Evolutionary conservation across 2,888 invertebrate genomes (phyloP), one percentile per base, ranked within the genome.

Genomic region (Agrochola lychnidis): DNA sequence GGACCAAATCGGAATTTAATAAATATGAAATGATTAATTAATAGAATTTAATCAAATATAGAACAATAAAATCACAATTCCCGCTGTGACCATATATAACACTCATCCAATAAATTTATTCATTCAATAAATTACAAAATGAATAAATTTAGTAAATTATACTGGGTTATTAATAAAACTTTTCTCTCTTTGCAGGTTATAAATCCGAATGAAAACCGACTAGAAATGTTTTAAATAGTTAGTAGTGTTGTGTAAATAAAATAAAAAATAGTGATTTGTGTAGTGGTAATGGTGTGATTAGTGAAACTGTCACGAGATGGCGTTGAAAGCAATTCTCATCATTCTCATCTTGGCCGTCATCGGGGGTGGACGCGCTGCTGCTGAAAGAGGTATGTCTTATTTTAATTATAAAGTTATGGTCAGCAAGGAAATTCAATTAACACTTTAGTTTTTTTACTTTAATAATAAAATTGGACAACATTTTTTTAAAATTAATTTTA

Each of bases 361-460:
- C 85, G 90, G 88, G 72, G 84, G 89, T 64, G 87, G 87, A 69
- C 72, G 82, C 53, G 90, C 89, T 45, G 76, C 83, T 70, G 90
- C 90, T 83, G 92, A 93, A 87, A 93, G 90, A 93, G 92, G 92
- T 93, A 79, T 79, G 81, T 4, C 4, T 63, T 59, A n/a, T 53
- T 62, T n/a, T 30, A 25, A 64, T 22, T 19, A 14, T 53, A 0
- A 7, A 48, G 25, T 45, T 22, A n/a, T 4, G 6, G 12, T 40
- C 10, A 68, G n/a, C n/a, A 40, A 56, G 2, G 4, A 25, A 56
- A 25, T 1, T 42, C 7, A 0, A 14, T 12, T 12, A n/a, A 19
- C n/a, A 40, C 4, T n/a, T 53, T 7, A 19, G 14, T 0, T 48
- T 25, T 25, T 48, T 48, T 36, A 36, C 4, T 30, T 48, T 30